Percentiles rank a stretch among this genome's conserved stretches.
Conservation (phyloP, 2,113 vertebrate species). For the Solea senegalensis region DNA sequence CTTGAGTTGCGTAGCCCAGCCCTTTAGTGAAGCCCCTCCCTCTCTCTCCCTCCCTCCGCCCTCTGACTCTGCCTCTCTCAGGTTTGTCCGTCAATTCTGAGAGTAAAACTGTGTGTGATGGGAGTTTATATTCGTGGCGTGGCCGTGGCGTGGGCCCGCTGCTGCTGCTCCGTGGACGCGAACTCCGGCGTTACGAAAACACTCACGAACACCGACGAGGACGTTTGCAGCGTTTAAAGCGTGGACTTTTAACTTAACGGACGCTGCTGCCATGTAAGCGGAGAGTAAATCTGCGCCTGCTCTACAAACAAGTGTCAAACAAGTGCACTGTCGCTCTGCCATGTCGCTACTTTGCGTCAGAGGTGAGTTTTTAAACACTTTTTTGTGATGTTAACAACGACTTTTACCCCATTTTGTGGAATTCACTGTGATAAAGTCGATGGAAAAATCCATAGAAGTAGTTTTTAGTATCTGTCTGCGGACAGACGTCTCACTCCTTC, state of each 20-base stretch:
- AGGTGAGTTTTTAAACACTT: conserved; percentile 64
- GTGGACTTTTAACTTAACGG: neutral
- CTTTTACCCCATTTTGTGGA: neutral
- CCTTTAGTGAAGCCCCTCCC: neutral
- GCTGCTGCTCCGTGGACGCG: conserved; percentile 23
- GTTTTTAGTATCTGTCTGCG: too few relatives aligned
- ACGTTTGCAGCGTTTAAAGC: neutral
- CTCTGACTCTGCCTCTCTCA: neutral
- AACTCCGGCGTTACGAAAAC: neutral
- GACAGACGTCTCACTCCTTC: too few relatives aligned
- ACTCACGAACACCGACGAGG: conserved; percentile 13
- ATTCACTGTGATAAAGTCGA: too few relatives aligned
- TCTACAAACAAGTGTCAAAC: conserved; percentile 54
- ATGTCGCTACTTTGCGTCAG: conserved; percentile 84
- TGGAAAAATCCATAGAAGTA: too few relatives aligned
- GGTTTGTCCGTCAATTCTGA: conserved; percentile 38
- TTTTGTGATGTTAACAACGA: neutral
- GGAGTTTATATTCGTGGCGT: conserved; percentile 75
- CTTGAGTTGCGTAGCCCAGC: conserved; percentile 11
- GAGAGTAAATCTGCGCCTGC: conserved; percentile 38
- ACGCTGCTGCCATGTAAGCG: conserved; percentile 51
- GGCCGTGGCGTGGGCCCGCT: conserved; percentile 43
- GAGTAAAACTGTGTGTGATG: conserved; percentile 31
- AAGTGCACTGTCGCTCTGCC: conserved; percentile 56
- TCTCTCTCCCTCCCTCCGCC: conserved; percentile 9